Evolutionary conservation across 2,888 invertebrate genomes (phyloP), one percentile per base, ranked within the genome.

Genomic region (Drosophila meridionalis): DNA sequence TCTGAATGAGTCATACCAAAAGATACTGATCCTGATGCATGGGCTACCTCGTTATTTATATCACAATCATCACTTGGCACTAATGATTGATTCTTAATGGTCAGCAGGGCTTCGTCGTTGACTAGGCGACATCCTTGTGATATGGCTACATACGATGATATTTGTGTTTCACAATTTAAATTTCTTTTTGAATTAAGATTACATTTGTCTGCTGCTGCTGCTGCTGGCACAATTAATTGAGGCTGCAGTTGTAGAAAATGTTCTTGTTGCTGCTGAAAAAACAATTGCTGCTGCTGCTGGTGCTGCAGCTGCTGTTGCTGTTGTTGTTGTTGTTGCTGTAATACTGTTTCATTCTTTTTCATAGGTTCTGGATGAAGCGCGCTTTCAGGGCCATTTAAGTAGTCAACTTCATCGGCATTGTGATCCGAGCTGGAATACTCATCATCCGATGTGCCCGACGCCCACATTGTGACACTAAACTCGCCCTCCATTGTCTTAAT

Each of bases 401-500:
- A 76, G n/a, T 87, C 82, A 1, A 66, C 28, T 12, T 81, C 84
- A 92, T 98, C 98, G 0, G 97, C 97, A 93, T 98, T 98, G 4
- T 96, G 96, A 90, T 97, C 97, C 1, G 98, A 97, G 93, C 98
- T 98, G 0, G 97, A 97, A 86, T 97, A 97, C 94, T 97, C 97
- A 91, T 98, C 98, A 89, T 97, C 97, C 12, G 96, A 95, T 42
- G 94, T 94, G 0, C 98, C 98, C 0, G 98, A 97, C 48, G 98
- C 98, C 99, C 99, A 99, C 98, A 99, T 99, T 76, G 98, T 99
- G 77, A 98, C 98, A 48, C 97, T 98, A 94, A 99, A 99, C 94
- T 99, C 98, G 42, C 99, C 99, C 94, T 99, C 99, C 95, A 99
- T 96, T 30, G 99, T 99, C 93, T 98, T 98, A 91, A 99, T 99